Conservation (phyloP, 2,888 invertebrate genomes). For the Melanchra persicariae region DNA sequence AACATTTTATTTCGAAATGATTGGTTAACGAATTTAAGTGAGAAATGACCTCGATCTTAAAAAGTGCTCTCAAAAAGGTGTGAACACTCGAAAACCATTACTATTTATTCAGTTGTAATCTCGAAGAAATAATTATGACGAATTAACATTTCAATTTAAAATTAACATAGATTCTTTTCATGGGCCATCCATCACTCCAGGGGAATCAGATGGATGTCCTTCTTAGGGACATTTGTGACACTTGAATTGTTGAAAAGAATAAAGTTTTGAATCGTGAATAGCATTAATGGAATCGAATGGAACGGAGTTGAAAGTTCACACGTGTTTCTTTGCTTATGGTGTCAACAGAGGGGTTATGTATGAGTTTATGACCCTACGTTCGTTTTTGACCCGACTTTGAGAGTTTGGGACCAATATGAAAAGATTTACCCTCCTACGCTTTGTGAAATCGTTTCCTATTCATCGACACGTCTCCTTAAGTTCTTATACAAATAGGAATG, state of each 20-base stretch:
- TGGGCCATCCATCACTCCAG: constrained; percentile 83
- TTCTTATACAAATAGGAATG: constrained; percentile 74
- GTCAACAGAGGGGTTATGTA: constrained; percentile 75
- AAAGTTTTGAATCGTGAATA: constrained; percentile 73
- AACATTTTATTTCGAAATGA: constrained; percentile 2
- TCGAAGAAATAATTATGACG: constrained; percentile 81
- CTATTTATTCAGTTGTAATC: constrained; percentile 81
- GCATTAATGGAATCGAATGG: constrained; percentile 75
- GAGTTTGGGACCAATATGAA: constrained; percentile 12
- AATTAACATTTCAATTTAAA: constrained; percentile 87
- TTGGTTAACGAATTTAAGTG: not conserved
- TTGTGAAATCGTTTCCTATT: constrained; percentile 69
- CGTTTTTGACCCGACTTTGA: constrained; percentile 56
- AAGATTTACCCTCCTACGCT: constrained; percentile 69
- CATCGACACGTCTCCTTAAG: constrained; percentile 65
- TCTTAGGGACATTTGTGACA: constrained; percentile 86
- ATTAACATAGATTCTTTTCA: constrained; percentile 88
- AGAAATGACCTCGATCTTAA: constrained; percentile 28
- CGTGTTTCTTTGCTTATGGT: constrained; percentile 81
- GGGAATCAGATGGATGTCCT: constrained; percentile 80
- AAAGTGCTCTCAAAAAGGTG: constrained; percentile 69
- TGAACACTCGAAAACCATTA: constrained; percentile 78
- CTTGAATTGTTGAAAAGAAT: constrained; percentile 85
- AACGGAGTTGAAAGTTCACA: constrained; percentile 85
- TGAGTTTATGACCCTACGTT: constrained; percentile 56